Base-by-base conservation (phyloP, 2,113 vertebrate species). In the Lophotis ruficrista region DNA sequence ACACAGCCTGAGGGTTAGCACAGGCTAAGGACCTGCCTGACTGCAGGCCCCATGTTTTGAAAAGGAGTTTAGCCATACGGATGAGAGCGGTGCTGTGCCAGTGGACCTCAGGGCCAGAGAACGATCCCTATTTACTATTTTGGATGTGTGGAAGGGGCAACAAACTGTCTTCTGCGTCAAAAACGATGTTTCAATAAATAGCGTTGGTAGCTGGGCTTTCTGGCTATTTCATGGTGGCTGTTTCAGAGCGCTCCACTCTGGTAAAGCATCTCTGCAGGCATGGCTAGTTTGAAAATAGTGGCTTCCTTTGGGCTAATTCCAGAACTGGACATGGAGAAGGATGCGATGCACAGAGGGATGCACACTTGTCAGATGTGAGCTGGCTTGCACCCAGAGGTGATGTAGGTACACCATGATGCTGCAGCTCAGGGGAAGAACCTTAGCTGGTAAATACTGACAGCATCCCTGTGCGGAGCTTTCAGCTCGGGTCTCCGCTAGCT, bases 321-420 rank as follows among this genome's bases (percentile, higher is more conserved):
- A 56, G 33, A 79, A n/a, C 28, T 84, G 65, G 25, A 21, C 15
- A 3, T 37, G 31, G 27, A 70, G 43, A 84, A 75, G 69, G 15
- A 41, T 64, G n/a, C 3, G 4, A 43, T 0, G 14, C 35, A 31
- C 41, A 25, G 79, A 65, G 48, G 35, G 30, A 45, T 45, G 28
- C 38, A 41, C 1, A 1, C 17, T 57, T 0, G 0, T 45, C 24
- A 72, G 27, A 33, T 20, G 24, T 0, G 1, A 61, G 21, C 30
- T 6, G 2, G 16, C 33, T 68, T 64, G 27, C 17, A 56, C 11
- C 30, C 0, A 0, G 15, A 72, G 28, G 22, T 60, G 27, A 20
- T 60, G 13, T 18, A n/a, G 33, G 31, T 70, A 33, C 1, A 4
- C 16, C 19, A 7, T 19, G 38, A 41, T 45, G 37, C 37, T 83